Conservation (phyloP, 2,797 vertebrate genomes). For the Sparidentex hasta region DNA sequence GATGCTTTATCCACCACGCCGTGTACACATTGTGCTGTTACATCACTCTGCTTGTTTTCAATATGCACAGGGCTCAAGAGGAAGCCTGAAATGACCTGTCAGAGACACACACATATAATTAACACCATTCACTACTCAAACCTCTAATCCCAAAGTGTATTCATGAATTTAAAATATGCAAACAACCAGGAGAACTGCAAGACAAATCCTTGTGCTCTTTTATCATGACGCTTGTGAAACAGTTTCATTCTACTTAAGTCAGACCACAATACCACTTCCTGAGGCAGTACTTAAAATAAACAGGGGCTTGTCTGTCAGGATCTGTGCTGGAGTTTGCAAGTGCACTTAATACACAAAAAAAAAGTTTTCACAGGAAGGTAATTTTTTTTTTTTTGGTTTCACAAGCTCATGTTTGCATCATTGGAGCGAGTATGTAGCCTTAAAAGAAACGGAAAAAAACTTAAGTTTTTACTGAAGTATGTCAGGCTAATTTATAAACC, state of each 20-base stretch:
- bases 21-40: not conserved
- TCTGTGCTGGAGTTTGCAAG: conserved; percentile 19
- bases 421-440: not conserved
- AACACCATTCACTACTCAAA: not conserved
- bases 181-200: not conserved
- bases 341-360: not conserved
- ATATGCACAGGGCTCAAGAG: not conserved
- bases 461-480: too few relatives aligned
- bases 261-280: conserved; percentile 67
- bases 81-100: not conserved
- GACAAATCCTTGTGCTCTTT: conserved; percentile 16
- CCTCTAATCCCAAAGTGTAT: not conserved
- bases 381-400: not conserved
- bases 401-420: not conserved
- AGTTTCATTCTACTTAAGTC: conserved; percentile 23
- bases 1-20: conserved; percentile 6
- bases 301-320: conserved; percentile 16
- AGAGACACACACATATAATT: not conserved
- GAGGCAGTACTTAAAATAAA: conserved; percentile 59
- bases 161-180: not conserved
- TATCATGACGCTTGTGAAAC: conserved; percentile 27
- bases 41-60: conserved; percentile 9
- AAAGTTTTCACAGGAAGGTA: not conserved
- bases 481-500: too few relatives aligned
- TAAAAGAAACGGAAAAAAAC: not conserved